A percentile compares a stretch with the other conserved stretches of the same genome.
phyloP scores from a whole-genome alignment of 1,140 invertebrate species.

The Trichoplusia ni region DNA sequence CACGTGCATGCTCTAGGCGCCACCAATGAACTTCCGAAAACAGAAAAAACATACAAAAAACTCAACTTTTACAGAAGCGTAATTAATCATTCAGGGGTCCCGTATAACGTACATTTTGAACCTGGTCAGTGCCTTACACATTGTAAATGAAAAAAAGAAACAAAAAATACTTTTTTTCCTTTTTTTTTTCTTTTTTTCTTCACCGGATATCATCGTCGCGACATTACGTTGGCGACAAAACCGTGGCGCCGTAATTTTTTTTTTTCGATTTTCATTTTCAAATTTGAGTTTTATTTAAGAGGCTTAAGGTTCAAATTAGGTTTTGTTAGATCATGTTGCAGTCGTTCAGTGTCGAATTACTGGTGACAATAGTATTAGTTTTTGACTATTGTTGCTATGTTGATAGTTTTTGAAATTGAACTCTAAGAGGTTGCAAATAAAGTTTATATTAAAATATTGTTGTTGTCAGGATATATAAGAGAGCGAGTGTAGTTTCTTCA shows the following conservation, averaged over 20 bases:
- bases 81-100: conserved; percentile 64
- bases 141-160: conserved; percentile 47
- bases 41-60: conserved; percentile 44
- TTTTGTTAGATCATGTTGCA: background rate
- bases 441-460: background rate
- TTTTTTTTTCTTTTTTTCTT: conserved; percentile 43
- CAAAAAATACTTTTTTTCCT: conserved; percentile 39
- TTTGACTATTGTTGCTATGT: conserved; percentile 11
- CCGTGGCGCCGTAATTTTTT: conserved; percentile 65
- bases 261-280: conserved; percentile 16
- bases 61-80: conserved; percentile 42
- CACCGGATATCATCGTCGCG: conserved; percentile 68
- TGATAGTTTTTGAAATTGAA: background rate
- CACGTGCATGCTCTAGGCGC: conserved; percentile 26
- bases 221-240: conserved; percentile 64
- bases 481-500: background rate
- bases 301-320: conserved; percentile 1
- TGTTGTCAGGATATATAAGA: background rate
- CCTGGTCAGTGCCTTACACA: conserved; percentile 63
- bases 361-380: conserved; percentile 25
- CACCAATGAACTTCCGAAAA: conserved; percentile 39
- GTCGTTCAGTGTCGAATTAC: conserved; percentile 23
- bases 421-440: background rate
- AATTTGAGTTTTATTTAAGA: conserved; percentile 4
- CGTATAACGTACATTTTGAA: conserved; percentile 53